Base-by-base conservation (phyloP, 2,888 invertebrate genomes). In the Polymixis lichenea region DNA sequence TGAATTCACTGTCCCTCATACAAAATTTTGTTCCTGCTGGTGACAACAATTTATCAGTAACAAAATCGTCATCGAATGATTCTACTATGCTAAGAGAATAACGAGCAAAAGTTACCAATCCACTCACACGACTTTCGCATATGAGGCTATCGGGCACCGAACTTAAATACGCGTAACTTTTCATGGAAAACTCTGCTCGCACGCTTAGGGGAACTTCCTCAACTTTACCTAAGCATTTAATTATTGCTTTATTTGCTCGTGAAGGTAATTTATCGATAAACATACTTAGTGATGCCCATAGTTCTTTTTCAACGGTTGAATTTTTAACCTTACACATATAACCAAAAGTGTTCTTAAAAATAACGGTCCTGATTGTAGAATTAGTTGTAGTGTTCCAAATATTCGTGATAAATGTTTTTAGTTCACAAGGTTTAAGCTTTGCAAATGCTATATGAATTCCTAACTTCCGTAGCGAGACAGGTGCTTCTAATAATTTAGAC, bases 401-500 rank as follows among this genome's bases (percentile, higher is more conserved):
- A 55, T 91, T 84, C 15, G 80, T 77, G 64, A 92, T 88, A 53
- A 91, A 78, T 22, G 87, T 80, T 72, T 89, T 91, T 17, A 93
- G 76, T 78, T 94, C 92, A 28, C 88, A 74, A 19, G 86, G 74
- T 43, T 88, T 73, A 22, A 93, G 76, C 84, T 93, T 93, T 0
- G 67, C 76, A 75, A 91, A 92, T 7, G 91, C 93, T 17, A 90
- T 78, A 22, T 91, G 89, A 28, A 94, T 88, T 43, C 92, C 93
- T 79, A 90, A 91, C 84, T 94, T 94, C 82, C 93, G 92, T 67
- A 94, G 80, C 17, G 93, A 93, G 6, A 93, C 90, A 2, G 93
- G 92, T 22, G 91, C 89, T 64, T 92, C 83, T 13, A 93, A 76
- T 75, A 95, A 85, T n/a, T 79, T 87, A 3, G 85, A 84, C 28